A percentile compares a stretch with the other conserved stretches of the same genome.
Conservation (phyloP, 2,888 invertebrate genomes). For the Leptinotarsa rubiginosa region DNA sequence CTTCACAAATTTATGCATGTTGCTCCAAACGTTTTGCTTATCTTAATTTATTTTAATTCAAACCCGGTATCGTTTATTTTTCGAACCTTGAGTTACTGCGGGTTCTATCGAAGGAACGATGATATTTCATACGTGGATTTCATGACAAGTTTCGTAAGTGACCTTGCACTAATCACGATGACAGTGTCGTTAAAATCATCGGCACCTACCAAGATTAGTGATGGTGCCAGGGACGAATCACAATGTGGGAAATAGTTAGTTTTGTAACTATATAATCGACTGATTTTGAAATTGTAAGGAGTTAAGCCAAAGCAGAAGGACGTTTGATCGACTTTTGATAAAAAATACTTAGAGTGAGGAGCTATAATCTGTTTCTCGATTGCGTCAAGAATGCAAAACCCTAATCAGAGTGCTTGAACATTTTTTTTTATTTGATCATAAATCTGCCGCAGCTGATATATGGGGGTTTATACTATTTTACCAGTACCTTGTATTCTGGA, state of each 20-base stretch:
- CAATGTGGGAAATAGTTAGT: not conserved
- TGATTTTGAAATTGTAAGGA: not conserved
- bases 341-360: too few relatives aligned
- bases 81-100: slow-evolving; percentile 12
- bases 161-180: slow-evolving; percentile 2
- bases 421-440: too few relatives aligned
- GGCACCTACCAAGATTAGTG: not conserved
- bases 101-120: slow-evolving; percentile 6
- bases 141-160: slow-evolving; percentile 11
- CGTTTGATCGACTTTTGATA: too few relatives aligned
- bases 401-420: too few relatives aligned
- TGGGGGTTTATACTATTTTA: too few relatives aligned
- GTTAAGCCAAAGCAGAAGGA: too few relatives aligned
- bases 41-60: slow-evolving; percentile 36
- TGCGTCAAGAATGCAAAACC: too few relatives aligned
- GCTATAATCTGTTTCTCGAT: too few relatives aligned
- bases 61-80: slow-evolving; percentile 32
- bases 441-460: too few relatives aligned
- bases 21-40: slow-evolving; percentile 30
- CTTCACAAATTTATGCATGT: slow-evolving; percentile 34
- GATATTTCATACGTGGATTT: slow-evolving; percentile 15
- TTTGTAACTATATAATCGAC: not conserved
- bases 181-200: not conserved
- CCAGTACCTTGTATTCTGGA: too few relatives aligned
- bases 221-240: not conserved